These are phyloP conservation scores for Mobula birostris DNA, from an alignment of 2,113 vertebrate species.

Conservation along the genomic window DNA sequence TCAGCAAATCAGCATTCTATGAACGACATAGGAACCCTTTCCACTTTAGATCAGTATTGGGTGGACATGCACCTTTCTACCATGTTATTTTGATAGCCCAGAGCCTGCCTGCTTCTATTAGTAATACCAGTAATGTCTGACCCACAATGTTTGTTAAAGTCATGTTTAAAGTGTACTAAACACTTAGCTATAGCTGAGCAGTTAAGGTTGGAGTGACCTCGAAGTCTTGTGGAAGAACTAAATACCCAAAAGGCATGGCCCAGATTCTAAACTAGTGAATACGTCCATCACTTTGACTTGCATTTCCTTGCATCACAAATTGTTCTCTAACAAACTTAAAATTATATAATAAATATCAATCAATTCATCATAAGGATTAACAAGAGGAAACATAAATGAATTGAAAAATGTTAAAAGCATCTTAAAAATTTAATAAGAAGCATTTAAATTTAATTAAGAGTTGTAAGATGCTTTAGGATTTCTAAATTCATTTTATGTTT, in stretches of 20 bases:
- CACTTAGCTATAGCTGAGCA: neutral
- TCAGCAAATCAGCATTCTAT: neutral
- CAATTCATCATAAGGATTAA: too few species aligned
- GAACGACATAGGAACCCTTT: neutral
- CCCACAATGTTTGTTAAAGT: neutral
- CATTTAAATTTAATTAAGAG: too few species aligned
- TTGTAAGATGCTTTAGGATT: too few species aligned
- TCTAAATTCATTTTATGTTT: too few species aligned
- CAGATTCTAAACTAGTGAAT: neutral
- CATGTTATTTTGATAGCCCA: neutral
- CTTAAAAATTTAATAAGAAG: too few species aligned
- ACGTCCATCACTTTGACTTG: neutral
- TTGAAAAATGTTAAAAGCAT: too few species aligned
- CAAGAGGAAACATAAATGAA: too few species aligned
- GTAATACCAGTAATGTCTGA: neutral
- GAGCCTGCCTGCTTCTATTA: neutral
- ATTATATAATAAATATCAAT: too few species aligned
- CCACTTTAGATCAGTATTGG: neutral
- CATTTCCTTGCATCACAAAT: neutral
- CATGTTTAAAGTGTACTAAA: too few species aligned
- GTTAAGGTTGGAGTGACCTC: neutral
- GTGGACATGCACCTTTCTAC: neutral
- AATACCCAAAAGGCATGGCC: neutral
- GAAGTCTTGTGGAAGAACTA: neutral
- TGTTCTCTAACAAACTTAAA: neutral